A percentile compares a stretch with the other conserved stretches of the same genome.
phyloP scores from a whole-genome alignment of 2,797 vertebrate species.

The Buceros bicornis region DNA sequence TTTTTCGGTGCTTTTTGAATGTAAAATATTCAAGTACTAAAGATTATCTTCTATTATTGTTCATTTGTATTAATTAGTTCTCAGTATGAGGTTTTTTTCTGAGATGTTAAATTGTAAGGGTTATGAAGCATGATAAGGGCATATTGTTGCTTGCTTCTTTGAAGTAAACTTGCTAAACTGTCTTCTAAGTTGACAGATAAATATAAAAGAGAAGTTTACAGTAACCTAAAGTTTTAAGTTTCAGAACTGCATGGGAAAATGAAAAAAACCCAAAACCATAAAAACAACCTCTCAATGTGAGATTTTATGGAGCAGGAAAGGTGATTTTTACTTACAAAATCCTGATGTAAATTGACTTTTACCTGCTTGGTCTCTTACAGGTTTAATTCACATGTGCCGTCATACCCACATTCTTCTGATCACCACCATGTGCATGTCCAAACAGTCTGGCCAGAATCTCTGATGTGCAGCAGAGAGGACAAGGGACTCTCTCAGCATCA shows the following conservation, averaged over 20 bases:
- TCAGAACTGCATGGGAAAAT: neutral
- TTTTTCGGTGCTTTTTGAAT: neutral
- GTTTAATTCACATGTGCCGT: neutral
- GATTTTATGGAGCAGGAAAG: neutral
- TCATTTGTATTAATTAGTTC: neutral
- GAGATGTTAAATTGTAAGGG: neutral
- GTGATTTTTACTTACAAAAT: neutral
- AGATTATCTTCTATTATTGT: neutral
- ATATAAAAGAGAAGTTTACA: neutral
- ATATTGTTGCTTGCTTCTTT: neutral
- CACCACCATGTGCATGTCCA: fast-evolving
- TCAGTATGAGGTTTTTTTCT: neutral
- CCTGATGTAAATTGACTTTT: neutral
- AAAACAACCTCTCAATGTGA: neutral
- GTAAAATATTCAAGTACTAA: neutral
- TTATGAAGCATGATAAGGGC: neutral
- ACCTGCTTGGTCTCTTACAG: neutral
- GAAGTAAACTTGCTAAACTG: neutral
- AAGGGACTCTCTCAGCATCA: neutral
- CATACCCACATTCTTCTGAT: neutral
- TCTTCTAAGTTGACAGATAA: neutral
- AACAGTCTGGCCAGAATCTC: neutral
- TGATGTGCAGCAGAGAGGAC: neutral
- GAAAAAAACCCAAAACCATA: neutral
- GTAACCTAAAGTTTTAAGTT: neutral